phyloP scores from a whole-genome alignment of 2,888 invertebrate genomes.

The Chrysolina oricalcia region DNA sequence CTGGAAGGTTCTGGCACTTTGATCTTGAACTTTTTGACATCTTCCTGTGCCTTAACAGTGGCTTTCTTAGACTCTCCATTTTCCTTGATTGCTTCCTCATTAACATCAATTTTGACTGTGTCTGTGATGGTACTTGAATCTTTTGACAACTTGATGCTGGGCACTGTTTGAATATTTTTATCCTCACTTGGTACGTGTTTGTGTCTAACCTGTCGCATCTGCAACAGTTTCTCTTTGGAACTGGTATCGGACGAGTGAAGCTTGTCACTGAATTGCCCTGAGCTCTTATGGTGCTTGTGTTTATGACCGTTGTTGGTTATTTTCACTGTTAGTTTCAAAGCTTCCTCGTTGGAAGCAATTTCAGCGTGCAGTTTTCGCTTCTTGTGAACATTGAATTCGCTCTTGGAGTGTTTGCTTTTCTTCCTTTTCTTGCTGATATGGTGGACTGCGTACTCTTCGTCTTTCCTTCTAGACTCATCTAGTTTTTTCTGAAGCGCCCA shows the following conservation, averaged over 20 bases:
- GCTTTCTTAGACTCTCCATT: slow-evolving; percentile 34
- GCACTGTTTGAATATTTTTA: slow-evolving; percentile 62
- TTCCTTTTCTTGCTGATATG: slow-evolving; percentile 74
- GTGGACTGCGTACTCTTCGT: slow-evolving; percentile 58
- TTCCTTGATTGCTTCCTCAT: slow-evolving; percentile 31
- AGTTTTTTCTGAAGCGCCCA: slow-evolving; percentile 70
- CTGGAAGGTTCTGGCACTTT: slow-evolving; percentile 52
- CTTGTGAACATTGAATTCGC: slow-evolving; percentile 70
- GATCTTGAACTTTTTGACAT: slow-evolving; percentile 53
- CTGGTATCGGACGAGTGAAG: slow-evolving; percentile 56
- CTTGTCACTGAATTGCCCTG: slow-evolving; percentile 46
- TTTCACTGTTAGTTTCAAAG: slow-evolving; percentile 75
- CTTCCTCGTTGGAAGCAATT: slow-evolving; percentile 72
- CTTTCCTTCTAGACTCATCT: slow-evolving; percentile 60
- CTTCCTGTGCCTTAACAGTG: slow-evolving; percentile 37
- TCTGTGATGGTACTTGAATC: slow-evolving; percentile 45
- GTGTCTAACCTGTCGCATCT: slow-evolving; percentile 71
- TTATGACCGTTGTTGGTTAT: slow-evolving; percentile 71
- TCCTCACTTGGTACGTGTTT: slow-evolving; percentile 65
- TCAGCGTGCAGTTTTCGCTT: slow-evolving; percentile 75
- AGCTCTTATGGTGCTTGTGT: slow-evolving; percentile 69
- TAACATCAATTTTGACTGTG: slow-evolving; percentile 31
- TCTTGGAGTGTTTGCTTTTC: slow-evolving; percentile 75
- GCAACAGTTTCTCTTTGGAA: slow-evolving; percentile 69
- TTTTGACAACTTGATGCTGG: slow-evolving; percentile 55